phyloP scores from a whole-genome alignment of 2,113 vertebrate genomes.

The Pogonocichla stellata region DNA sequence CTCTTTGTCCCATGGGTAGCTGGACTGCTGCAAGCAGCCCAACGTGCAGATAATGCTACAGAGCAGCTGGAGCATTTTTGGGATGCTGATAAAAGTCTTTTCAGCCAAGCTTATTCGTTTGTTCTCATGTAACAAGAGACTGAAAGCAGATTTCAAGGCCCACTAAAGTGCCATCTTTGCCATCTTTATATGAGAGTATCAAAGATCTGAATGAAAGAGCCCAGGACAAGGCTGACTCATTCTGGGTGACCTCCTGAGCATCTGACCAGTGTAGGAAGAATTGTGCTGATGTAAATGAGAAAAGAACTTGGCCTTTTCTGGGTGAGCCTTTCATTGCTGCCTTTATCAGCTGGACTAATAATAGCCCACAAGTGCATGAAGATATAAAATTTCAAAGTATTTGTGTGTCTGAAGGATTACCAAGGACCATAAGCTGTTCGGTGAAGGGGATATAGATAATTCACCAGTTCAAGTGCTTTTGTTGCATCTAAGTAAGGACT shows the following conservation, averaged over 20 bases:
- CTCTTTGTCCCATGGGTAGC: neutral
- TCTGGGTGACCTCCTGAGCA: neutral
- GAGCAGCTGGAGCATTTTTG: neutral
- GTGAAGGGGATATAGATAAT: neutral
- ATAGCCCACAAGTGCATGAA: neutral
- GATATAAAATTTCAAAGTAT: neutral
- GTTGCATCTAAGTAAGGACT: neutral
- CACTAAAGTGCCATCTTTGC: neutral
- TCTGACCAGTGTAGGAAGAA: conserved; percentile 20
- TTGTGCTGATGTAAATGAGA: neutral
- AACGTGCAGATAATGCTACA: accelerated
- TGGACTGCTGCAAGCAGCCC: neutral
- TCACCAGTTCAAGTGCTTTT: neutral
- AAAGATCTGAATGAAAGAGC: neutral
- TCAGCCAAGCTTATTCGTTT: neutral
- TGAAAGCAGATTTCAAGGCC: neutral
- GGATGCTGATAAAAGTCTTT: neutral
- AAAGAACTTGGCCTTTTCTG: neutral
- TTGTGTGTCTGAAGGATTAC: neutral
- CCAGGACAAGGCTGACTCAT: neutral
- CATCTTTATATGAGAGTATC: neutral
- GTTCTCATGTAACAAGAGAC: neutral
- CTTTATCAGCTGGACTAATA: neutral
- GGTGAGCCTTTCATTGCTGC: neutral
- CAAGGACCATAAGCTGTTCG: neutral